A percentile compares a stretch with the other conserved stretches of the same genome.
phyloP scores from a whole-genome alignment of 1,140 invertebrate genomes.

The Telenomus remus region DNA sequence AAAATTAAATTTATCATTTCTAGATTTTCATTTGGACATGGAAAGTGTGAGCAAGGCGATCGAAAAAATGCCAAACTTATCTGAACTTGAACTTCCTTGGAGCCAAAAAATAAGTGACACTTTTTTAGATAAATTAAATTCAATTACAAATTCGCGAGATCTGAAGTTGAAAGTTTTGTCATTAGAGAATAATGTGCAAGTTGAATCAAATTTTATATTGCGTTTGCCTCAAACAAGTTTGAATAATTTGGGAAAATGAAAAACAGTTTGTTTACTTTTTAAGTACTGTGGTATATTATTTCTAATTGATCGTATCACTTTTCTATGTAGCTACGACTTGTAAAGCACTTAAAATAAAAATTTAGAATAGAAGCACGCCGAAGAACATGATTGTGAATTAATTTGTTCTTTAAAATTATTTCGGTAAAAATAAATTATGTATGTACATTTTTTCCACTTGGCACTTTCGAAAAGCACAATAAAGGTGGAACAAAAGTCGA shows the following conservation, averaged over 20 bases:
- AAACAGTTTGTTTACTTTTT: constrained; percentile 12
- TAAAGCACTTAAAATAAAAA: constrained; percentile 55
- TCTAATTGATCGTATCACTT: constrained; percentile 53
- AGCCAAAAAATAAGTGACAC: no score
- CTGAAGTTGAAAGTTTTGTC: no score
- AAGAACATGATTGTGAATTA: constrained; percentile 27
- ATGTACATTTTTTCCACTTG: constrained; percentile 33
- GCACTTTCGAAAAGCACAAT: constrained; percentile 19
- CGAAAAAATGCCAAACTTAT: no score
- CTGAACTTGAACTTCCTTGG: no score
- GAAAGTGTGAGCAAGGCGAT: no score
- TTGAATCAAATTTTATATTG: no score
- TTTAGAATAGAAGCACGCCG: constrained; percentile 46
- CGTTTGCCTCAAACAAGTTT: neutral
- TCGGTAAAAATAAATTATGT: constrained; percentile 49
- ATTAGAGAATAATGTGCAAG: no score
- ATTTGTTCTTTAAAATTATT: constrained; percentile 18
- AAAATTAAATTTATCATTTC: no score
- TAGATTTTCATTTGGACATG: no score
- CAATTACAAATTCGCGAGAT: no score
- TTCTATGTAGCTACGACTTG: constrained; percentile 47
- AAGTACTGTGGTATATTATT: constrained; percentile 55
- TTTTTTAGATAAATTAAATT: no score
- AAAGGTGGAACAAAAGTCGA: no score
- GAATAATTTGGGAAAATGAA: neutral